A percentile compares a stretch with the other conserved stretches of the same genome.
Evolutionary conservation across 2,888 invertebrate species (phyloP).

Genomic region (Drosophila greeni): DNA sequence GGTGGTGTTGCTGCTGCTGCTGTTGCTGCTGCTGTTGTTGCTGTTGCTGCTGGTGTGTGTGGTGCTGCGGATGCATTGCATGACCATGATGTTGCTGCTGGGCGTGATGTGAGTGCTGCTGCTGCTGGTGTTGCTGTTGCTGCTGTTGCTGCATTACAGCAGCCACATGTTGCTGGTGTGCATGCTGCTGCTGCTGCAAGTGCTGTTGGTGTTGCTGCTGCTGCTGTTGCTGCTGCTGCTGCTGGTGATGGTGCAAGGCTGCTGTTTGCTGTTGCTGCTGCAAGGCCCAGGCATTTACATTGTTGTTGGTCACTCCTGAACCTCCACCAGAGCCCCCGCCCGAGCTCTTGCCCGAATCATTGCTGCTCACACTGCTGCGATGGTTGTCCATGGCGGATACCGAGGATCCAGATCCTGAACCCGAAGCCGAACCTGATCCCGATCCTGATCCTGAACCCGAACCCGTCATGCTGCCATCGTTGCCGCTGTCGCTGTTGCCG

Average conservation of each 20-base stretch:
- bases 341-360: conserved; percentile 59
- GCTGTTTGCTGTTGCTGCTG: conserved; percentile 55
- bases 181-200: conserved; percentile 67
- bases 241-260: conserved; percentile 48
- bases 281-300: conserved; percentile 52
- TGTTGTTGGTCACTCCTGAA: conserved; percentile 42
- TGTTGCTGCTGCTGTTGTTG: conserved; percentile 38
- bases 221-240: conserved; percentile 58
- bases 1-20: conserved; percentile 60
- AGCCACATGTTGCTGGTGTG: conserved; percentile 68
- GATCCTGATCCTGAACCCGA: conserved; percentile 10
- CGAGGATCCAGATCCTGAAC: conserved; percentile 36
- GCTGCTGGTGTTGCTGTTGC: conserved; percentile 54
- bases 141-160: conserved; percentile 62
- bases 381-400: conserved; percentile 49
- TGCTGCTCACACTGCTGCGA: conserved; percentile 66
- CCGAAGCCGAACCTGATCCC: conserved; percentile 8
- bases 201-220: conserved; percentile 66
- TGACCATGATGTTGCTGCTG: conserved; percentile 56
- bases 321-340: conserved; percentile 25
- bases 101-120: conserved; percentile 53
- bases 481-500: conserved; percentile 50
- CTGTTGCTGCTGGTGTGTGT: conserved; percentile 53
- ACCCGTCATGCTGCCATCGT: conserved; percentile 43
- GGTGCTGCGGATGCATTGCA: conserved; percentile 59